Conservation (phyloP, 2,797 vertebrate genomes). For the Enteromius radiatus region DNA sequence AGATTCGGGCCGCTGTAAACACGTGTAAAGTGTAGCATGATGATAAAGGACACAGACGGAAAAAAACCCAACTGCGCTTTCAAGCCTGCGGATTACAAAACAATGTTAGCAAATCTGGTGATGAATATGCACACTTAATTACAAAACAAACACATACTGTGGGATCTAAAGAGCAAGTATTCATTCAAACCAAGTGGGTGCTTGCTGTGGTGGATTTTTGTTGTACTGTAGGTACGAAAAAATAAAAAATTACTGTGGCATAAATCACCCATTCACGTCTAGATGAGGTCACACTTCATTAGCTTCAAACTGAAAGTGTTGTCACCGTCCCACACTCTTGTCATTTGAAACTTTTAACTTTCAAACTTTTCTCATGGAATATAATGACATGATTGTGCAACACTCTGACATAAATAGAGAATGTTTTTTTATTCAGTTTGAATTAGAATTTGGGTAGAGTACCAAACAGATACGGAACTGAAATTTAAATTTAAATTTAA, state of each 20-base stretch:
- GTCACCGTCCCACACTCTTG: neutral
- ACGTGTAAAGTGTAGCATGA: neutral
- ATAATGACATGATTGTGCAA: too few relatives aligned
- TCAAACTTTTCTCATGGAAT: neutral
- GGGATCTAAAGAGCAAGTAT: constrained; percentile 1
- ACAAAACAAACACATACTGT: constrained; percentile 26
- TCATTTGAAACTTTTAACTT: neutral
- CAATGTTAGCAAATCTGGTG: constrained; percentile 11
- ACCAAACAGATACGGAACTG: neutral
- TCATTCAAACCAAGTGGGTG: neutral
- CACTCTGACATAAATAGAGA: neutral
- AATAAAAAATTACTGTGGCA: neutral
- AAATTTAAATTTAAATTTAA: neutral
- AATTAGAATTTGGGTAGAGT: neutral
- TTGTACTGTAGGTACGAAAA: neutral
- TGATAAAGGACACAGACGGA: neutral
- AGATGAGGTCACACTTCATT: neutral
- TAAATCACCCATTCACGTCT: neutral
- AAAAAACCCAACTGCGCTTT: neutral
- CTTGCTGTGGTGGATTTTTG: neutral
- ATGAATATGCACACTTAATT: constrained; percentile 26
- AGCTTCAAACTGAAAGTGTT: neutral
- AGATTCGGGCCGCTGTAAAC: neutral
- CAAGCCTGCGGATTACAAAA: neutral
- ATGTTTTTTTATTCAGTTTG: neutral